phyloP scores from a whole-genome alignment of 2,113 vertebrate species.

The Sitta europaea region DNA sequence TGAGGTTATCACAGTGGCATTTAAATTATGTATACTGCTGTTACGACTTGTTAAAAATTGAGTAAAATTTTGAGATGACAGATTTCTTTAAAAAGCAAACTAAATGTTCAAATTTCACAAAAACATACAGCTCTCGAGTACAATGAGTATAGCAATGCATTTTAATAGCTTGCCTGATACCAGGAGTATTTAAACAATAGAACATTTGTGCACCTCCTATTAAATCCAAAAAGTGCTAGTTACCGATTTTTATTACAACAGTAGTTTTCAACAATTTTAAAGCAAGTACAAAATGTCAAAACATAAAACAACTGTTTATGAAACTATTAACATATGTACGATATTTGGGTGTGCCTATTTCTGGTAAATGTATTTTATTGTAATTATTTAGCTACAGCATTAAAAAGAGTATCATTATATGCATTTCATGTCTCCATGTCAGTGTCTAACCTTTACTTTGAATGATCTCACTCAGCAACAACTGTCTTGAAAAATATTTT shows the following conservation, averaged over 20 bases:
- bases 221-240: background rate
- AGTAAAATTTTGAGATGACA: background rate
- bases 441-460: background rate
- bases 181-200: background rate
- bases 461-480: background rate
- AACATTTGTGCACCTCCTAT: background rate
- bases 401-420: background rate
- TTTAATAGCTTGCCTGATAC: background rate
- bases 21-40: background rate
- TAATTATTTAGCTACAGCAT: background rate
- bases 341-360: background rate
- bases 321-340: background rate
- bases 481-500: constrained; percentile 12
- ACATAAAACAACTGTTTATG: background rate
- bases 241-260: background rate
- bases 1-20: background rate
- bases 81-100: background rate
- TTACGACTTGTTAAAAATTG: background rate
- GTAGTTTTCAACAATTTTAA: background rate
- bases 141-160: background rate
- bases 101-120: background rate
- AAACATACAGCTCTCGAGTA: accelerated
- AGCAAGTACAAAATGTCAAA: background rate
- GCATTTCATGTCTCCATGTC: background rate
- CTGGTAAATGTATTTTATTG: background rate